Evolutionary conservation across 2,113 vertebrate genomes (phyloP).

Genomic region (Macquaria australasica): DNA sequence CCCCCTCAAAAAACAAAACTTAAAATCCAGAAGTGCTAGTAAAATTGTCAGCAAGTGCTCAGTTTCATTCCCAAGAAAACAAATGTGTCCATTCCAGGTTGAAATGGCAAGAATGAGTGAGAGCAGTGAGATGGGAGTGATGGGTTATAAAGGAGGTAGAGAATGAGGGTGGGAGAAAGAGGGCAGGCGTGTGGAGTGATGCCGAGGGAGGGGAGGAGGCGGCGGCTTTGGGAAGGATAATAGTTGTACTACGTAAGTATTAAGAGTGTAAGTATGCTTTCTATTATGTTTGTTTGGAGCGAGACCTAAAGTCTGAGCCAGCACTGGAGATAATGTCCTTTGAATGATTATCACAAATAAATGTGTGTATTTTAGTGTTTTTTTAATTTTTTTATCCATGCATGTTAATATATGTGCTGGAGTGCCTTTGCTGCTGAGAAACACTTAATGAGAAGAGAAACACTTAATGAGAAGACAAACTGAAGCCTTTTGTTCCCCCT

Average conservation of each 20-base stretch:
- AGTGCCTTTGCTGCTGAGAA: slow-evolving; percentile 18
- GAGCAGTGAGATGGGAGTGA: slow-evolving; percentile 73
- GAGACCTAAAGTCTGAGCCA: slow-evolving; percentile 54
- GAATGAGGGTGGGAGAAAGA: slow-evolving; percentile 73
- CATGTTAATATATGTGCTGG: not conserved
- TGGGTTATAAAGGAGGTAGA: slow-evolving; percentile 84
- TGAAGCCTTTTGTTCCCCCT: slow-evolving; percentile 21
- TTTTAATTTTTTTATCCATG: not conserved
- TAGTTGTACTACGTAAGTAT: slow-evolving; percentile 54
- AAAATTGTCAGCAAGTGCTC: slow-evolving; percentile 26
- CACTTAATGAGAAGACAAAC: slow-evolving; percentile 1
- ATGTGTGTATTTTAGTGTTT: not conserved
- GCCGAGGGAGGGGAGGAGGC: slow-evolving; percentile 56
- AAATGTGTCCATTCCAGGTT: slow-evolving; percentile 64
- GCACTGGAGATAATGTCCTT: not conserved
- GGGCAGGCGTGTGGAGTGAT: slow-evolving; percentile 71
- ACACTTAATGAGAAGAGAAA: not conserved
- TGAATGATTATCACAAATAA: not conserved
- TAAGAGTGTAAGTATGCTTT: slow-evolving; percentile 61
- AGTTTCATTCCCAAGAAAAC: slow-evolving; percentile 34
- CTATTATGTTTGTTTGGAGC: slow-evolving; percentile 59
- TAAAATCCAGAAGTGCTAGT: slow-evolving; percentile 38
- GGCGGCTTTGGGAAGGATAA: slow-evolving; percentile 29
- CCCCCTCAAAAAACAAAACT: not conserved
- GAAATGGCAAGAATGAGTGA: slow-evolving; percentile 70